Evolutionary conservation across 2,113 vertebrate species (phyloP).

Genomic region (Garra rufa): DNA sequence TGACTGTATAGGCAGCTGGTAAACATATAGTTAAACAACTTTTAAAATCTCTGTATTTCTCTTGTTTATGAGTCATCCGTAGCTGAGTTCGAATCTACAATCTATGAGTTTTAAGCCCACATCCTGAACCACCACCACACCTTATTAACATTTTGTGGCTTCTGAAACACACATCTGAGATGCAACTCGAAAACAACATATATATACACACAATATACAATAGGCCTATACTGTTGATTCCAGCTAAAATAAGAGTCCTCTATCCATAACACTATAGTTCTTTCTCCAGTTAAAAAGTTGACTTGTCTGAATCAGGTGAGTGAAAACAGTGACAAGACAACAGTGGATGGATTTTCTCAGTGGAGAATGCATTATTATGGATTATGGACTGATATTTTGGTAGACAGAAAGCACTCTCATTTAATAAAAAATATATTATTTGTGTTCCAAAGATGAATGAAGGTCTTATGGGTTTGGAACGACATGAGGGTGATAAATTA

Average conservation of each 20-base stretch:
- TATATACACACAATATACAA: background rate
- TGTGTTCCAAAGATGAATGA: too few species aligned
- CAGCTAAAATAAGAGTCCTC: background rate
- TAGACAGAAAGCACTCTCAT: too few species aligned
- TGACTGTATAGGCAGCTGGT: too few species aligned
- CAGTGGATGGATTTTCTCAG: background rate
- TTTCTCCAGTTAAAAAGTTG: background rate
- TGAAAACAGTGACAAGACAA: too few species aligned
- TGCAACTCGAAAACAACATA: background rate
- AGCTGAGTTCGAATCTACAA: background rate
- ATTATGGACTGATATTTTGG: background rate
- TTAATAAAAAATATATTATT: too few species aligned
- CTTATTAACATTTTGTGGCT: slow-evolving; percentile 4
- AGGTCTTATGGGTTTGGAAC: too few species aligned
- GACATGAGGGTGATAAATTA: too few species aligned
- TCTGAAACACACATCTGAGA: background rate
- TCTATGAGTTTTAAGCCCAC: slow-evolving; percentile 12
- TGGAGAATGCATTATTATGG: background rate
- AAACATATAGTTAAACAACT: background rate
- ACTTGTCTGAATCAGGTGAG: too few species aligned
- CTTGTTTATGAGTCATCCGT: slow-evolving; percentile 10
- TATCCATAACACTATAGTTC: background rate
- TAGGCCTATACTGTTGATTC: background rate
- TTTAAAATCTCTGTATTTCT: background rate
- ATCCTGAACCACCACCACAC: slow-evolving; percentile 24